A percentile compares a stretch with the other conserved stretches of the same genome.
Conservation (phyloP, 1,140 invertebrate species). For the Paramacrobiotus metropolitanus region DNA sequence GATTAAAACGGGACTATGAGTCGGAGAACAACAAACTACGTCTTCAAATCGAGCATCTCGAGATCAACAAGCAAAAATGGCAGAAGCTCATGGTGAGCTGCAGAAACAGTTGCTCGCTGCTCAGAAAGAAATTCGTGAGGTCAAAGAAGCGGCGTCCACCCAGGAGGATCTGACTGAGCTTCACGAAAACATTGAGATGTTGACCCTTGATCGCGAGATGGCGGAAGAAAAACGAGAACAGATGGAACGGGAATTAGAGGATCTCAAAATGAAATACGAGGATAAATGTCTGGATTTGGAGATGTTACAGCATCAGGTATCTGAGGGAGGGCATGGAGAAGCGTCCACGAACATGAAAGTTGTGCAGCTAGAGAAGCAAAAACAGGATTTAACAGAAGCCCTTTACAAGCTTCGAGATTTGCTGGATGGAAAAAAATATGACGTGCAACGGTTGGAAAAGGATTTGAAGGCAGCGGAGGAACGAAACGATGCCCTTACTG, state of each 20-base stretch:
- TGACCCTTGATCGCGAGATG: slow-evolving; percentile 94
- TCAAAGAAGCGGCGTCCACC: slow-evolving; percentile 38
- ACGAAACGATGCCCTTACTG: slow-evolving; percentile 68
- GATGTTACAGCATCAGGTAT: slow-evolving; percentile 66
- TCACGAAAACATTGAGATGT: slow-evolving; percentile 81
- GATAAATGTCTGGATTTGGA: slow-evolving; percentile 75
- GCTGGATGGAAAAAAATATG: slow-evolving; percentile 77
- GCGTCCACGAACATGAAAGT: slow-evolving; percentile 49
- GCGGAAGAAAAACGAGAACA: slow-evolving; percentile 84
- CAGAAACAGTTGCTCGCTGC: slow-evolving; percentile 58
- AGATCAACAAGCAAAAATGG: slow-evolving; percentile 70
- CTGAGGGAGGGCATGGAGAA: slow-evolving; percentile 34
- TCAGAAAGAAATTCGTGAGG: slow-evolving; percentile 45
- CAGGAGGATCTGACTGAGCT: slow-evolving; percentile 78
- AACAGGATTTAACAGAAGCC: slow-evolving; percentile 65
- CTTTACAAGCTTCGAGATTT: slow-evolving; percentile 56
- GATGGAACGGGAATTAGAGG: slow-evolving; percentile 34
- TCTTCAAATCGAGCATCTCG: slow-evolving; percentile 32
- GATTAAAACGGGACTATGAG: no score
- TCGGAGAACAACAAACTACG: no score
- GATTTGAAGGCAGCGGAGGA: slow-evolving; percentile 69
- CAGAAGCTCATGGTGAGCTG: slow-evolving; percentile 65
- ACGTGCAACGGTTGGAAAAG: slow-evolving; percentile 63
- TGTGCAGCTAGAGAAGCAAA: slow-evolving; percentile 83
- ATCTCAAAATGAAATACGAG: slow-evolving; percentile 44